Conservation (phyloP, 2,888 invertebrate species). For the Phyto melanocephala region DNA sequence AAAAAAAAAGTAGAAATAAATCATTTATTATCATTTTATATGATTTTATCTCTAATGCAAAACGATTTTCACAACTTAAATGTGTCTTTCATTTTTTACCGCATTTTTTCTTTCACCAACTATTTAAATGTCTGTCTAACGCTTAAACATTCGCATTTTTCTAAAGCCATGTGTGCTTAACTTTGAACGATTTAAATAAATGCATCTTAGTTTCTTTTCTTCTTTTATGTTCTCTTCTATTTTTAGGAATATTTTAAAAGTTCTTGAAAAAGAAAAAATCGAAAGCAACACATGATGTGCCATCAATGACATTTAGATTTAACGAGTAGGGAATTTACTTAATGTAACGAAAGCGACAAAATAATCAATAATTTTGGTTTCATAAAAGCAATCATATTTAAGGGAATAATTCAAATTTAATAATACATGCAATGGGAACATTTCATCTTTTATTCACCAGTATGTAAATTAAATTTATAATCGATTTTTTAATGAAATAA, state of each 20-base stretch:
- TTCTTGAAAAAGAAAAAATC: neutral
- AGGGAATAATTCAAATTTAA: too few relatives aligned
- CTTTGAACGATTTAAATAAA: conserved; percentile 47
- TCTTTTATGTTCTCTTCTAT: neutral
- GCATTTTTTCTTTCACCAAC: neutral
- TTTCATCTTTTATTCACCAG: too few relatives aligned
- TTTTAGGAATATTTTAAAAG: neutral
- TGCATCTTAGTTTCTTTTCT: neutral
- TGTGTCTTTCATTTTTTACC: neutral
- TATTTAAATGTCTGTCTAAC: neutral
- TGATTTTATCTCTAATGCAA: neutral
- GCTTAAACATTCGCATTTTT: neutral
- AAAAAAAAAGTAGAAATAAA: too few relatives aligned
- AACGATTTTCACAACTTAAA: neutral
- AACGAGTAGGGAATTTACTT: conserved; percentile 26
- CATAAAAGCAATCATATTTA: too few relatives aligned
- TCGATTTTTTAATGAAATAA: too few relatives aligned
- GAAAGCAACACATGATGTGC: conserved; percentile 12
- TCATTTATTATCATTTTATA: conserved; percentile 18
- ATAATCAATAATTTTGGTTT: neutral
- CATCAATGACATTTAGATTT: conserved; percentile 50
- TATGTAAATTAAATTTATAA: too few relatives aligned
- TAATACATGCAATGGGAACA: too few relatives aligned
- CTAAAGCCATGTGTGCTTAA: conserved; percentile 26
- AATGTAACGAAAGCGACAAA: neutral